Evolutionary conservation across 2,888 invertebrate genomes (phyloP).

Genomic region (Tetranychus piercei): DNA sequence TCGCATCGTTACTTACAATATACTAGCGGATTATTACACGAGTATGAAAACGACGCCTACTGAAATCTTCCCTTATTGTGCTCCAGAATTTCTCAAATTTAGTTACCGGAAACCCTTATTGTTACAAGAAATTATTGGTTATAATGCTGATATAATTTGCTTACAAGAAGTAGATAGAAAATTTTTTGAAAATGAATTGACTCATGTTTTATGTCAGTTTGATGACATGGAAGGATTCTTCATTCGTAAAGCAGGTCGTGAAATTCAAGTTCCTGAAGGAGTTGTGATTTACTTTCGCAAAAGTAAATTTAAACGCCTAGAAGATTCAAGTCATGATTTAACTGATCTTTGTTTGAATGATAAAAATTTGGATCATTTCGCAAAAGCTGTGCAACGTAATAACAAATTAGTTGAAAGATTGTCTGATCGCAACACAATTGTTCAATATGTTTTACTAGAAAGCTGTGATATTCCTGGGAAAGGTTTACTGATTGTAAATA

Average conservation of each 20-base stretch:
- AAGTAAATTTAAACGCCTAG: constrained; percentile 46
- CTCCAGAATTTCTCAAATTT: constrained; percentile 54
- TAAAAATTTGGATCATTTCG: constrained; percentile 4
- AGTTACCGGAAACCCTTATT: constrained; percentile 72
- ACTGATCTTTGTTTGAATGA: constrained; percentile 40
- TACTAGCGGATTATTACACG: constrained; percentile 75
- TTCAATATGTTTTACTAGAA: constrained; percentile 27
- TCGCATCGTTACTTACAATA: constrained; percentile 68
- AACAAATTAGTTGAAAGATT: constrained; percentile 16
- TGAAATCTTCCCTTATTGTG: constrained; percentile 63
- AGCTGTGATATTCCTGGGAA: constrained; percentile 23
- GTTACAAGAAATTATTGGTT: constrained; percentile 64
- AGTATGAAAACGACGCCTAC: constrained; percentile 57
- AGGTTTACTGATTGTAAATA: constrained; percentile 46
- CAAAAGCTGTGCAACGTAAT: constrained; percentile 13
- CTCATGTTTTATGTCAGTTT: constrained; percentile 48
- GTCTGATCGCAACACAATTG: constrained; percentile 34
- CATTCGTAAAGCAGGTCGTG: constrained; percentile 48
- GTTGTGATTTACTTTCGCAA: constrained; percentile 54
- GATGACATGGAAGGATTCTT: constrained; percentile 42
- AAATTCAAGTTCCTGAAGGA: constrained; percentile 43
- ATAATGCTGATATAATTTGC: constrained; percentile 71
- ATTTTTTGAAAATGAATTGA: constrained; percentile 49
- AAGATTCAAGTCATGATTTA: neutral
- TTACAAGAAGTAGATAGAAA: constrained; percentile 78